These are phyloP conservation scores for Diacarnus erythraeanus DNA, from an alignment of 37 sponge, comb jelly and placozoan species.

Conservation along the genomic window DNA sequence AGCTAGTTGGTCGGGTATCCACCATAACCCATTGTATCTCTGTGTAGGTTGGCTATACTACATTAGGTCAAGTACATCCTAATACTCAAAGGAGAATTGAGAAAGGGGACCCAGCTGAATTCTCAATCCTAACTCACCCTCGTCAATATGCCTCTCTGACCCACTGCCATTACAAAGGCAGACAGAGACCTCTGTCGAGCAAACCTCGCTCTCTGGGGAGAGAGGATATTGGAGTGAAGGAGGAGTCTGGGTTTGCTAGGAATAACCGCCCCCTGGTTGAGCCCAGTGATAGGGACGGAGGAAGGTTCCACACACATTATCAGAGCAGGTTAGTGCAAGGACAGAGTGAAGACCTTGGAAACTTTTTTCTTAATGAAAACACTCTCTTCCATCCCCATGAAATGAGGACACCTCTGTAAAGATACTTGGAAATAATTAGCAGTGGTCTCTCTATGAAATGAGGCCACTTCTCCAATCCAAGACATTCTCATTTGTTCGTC, in stretches of 20 bases:
- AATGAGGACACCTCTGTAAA: too few species aligned
- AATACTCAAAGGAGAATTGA: not conserved
- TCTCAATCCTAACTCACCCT: constrained; percentile 41
- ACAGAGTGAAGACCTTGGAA: too few species aligned
- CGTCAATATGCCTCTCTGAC: constrained; percentile 33
- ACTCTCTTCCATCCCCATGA: too few species aligned
- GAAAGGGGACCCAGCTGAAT: constrained; percentile 49
- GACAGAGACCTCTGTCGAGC: constrained; percentile 1
- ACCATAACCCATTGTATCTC: too few species aligned
- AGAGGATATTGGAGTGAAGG: constrained; percentile 28
- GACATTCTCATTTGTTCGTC: too few species aligned
- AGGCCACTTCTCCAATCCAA: too few species aligned
- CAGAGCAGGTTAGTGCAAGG: constrained; percentile 16
- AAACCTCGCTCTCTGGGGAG: constrained; percentile 7
- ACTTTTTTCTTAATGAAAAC: too few species aligned
- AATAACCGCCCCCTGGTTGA: constrained; percentile 10
- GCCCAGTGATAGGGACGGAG: constrained; percentile 17
- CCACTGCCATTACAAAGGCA: constrained; percentile 9
- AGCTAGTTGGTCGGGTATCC: too few species aligned
- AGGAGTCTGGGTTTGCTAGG: constrained; percentile 33
- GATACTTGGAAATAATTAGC: too few species aligned
- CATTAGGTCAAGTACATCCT: constrained; percentile 11
- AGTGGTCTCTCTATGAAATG: too few species aligned
- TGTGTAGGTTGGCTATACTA: constrained; percentile 35
- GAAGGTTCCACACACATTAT: constrained; percentile 38